Base-by-base conservation (phyloP, 2,113 vertebrate species). In the Muscicapa adusta region DNA sequence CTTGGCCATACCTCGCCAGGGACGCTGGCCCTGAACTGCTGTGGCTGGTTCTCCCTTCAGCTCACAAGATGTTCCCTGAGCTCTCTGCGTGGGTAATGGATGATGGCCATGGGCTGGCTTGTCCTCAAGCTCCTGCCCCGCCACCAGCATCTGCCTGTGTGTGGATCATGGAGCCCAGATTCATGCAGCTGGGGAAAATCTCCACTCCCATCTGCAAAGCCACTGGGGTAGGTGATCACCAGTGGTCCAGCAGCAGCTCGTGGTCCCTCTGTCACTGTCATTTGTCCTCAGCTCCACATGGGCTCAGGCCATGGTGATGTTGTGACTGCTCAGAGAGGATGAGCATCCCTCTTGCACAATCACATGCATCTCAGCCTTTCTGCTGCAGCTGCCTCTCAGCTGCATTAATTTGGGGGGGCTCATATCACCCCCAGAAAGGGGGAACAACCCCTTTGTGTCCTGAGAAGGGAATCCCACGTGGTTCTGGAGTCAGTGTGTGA, bases 301-400 rank as follows among this genome's bases (percentile, higher is more conserved):
- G 88, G 17, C 33, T 51, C 1, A 0, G 73, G 60, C 22, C 34
- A 1, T 0, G 1, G 36, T 1, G 3, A 10, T 3, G 1, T 33
- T 63, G 53, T 0, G 6, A 38, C 45, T 73, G 79, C 75, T 53
- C 66, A 33, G 53, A 2, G 5, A 91, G 70, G 66, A 43, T 4
- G 3, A 85, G 70, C 85, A 79, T 79, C 80, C 61, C n/a, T 53
- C 77, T 66, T 78, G 65, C n/a, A 25, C 65, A 54, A 66, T 6
- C 2, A 0, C 53, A 22, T 84, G 78, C 17, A 5, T 47, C 67
- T 36, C 22, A 7, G 51, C 38, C 43, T 54, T 50, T 25, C 38
- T 1, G 0, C 38, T 14, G 19, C 1, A 2, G 34, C 18, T 38
- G 12, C 23, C 20, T 53, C 77, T 53, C 9, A 54, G 0, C n/a